Evolutionary conservation across 2,888 invertebrate species (phyloP).

Genomic region (Polia nebulosa): DNA sequence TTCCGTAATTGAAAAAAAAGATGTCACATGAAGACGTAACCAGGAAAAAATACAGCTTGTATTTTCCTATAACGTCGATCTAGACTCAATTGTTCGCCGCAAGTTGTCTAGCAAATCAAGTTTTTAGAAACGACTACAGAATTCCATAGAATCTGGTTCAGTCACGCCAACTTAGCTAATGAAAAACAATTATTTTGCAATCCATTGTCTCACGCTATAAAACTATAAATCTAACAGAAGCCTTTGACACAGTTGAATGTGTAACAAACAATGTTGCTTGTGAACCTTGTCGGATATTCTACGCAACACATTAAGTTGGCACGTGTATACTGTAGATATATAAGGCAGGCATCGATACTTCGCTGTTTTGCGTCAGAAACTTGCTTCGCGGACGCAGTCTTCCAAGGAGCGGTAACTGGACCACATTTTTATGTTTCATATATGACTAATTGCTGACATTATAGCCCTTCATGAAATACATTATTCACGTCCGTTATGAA

Average conservation of each 20-base stretch:
- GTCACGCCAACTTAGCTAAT: conserved; percentile 73
- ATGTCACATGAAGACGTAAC: conserved; percentile 48
- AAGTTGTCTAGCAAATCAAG: conserved; percentile 71
- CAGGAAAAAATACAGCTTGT: conserved; percentile 52
- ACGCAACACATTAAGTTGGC: conserved; percentile 71
- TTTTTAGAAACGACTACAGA: conserved; percentile 78
- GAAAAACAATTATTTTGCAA: conserved; percentile 75
- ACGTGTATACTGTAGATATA: conserved; percentile 76
- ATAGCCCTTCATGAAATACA: conserved; percentile 36
- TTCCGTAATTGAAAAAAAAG: conserved; percentile 50
- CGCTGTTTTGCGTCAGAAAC: conserved; percentile 70
- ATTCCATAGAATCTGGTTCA: conserved; percentile 76
- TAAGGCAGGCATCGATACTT: conserved; percentile 67
- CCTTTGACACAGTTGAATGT: conserved; percentile 69
- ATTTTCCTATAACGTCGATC: conserved; percentile 54
- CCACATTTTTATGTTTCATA: conserved; percentile 69
- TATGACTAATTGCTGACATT: conserved; percentile 60
- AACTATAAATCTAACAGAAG: conserved; percentile 74
- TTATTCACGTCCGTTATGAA: conserved; percentile 37
- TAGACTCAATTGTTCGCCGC: conserved; percentile 48
- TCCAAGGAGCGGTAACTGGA: conserved; percentile 69
- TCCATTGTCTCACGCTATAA: conserved; percentile 73
- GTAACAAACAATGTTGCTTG: conserved; percentile 68
- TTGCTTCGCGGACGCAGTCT: conserved; percentile 57
- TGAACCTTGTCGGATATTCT: conserved; percentile 52